Conservation (phyloP, 2,113 vertebrate species). For the Caranx melampygus region DNA sequence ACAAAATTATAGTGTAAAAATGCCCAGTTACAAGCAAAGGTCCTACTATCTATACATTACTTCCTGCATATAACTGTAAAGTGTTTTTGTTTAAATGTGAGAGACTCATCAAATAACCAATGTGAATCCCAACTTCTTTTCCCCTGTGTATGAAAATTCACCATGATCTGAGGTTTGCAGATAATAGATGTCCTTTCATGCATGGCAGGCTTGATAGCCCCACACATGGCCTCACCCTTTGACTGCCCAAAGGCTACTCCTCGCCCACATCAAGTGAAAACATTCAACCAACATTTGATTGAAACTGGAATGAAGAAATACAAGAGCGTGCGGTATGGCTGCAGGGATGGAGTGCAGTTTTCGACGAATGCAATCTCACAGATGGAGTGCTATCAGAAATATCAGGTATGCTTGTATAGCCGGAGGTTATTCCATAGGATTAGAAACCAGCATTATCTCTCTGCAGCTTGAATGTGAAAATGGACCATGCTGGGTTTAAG, state of each 20-base stretch:
- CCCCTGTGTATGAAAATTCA: constrained; percentile 55
- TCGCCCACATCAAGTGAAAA: constrained; percentile 65
- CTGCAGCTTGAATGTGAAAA: constrained; percentile 66
- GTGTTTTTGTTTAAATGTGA: constrained; percentile 24
- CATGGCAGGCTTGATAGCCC: constrained; percentile 56
- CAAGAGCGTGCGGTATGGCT: constrained; percentile 72
- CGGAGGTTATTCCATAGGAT: constrained; percentile 72
- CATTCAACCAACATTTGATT: constrained; percentile 68
- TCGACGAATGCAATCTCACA: constrained; percentile 73
- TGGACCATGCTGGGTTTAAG: constrained; percentile 48
- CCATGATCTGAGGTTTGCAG: constrained; percentile 50
- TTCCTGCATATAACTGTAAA: background rate
- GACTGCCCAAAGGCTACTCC: constrained; percentile 65
- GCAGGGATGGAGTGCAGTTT: constrained; percentile 65
- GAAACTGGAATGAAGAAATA: constrained; percentile 80
- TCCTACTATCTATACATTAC: background rate
- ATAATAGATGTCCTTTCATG: constrained; percentile 76
- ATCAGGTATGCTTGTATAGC: constrained; percentile 77
- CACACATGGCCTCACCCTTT: constrained; percentile 59
- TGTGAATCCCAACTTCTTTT: constrained; percentile 30
- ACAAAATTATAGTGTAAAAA: background rate
- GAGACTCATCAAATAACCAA: background rate
- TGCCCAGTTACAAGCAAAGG: background rate
- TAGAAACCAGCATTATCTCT: constrained; percentile 73
- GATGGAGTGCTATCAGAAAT: constrained; percentile 68